A percentile compares a stretch with the other conserved stretches of the same genome.
These are phyloP conservation scores for Cydia strobilella DNA, from an alignment of 1,140 invertebrate genomes.

Conservation along the genomic window DNA sequence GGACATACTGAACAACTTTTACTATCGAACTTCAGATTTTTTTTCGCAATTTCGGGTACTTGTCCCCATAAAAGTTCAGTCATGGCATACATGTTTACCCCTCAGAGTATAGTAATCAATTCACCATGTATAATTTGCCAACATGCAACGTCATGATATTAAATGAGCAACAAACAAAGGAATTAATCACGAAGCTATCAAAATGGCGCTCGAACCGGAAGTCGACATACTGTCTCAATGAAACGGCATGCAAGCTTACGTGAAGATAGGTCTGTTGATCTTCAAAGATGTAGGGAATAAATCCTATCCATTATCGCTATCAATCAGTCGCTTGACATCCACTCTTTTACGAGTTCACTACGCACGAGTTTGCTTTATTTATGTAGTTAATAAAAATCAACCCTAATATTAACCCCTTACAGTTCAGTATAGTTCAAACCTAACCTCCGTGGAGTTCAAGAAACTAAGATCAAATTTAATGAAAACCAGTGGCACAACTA, in stretches of 20 bases:
- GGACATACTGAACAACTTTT: no score
- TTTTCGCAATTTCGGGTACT: no score
- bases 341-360: background rate
- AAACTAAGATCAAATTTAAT: constrained; percentile 4
- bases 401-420: background rate
- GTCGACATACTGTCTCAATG: no score
- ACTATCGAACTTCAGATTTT: no score
- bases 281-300: background rate
- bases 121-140: no score
- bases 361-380: background rate
- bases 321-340: constrained; percentile 9
- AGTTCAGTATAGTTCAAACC: background rate
- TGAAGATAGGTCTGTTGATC: background rate
- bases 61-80: no score
- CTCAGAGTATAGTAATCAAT: no score
- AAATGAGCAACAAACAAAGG: no score
- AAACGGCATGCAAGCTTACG: background rate
- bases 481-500: constrained; percentile 3
- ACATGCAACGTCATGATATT: no score
- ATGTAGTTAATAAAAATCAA: background rate
- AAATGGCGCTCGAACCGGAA: no score
- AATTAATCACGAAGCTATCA: no score
- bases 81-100: no score
- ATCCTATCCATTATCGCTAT: constrained; percentile 7
- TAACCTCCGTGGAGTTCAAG: background rate